Evolutionary conservation across 92 coral and sea anemone genomes (phyloP), one percentile per base, ranked within the genome.

Genomic region (Zoanthus solanderi): DNA sequence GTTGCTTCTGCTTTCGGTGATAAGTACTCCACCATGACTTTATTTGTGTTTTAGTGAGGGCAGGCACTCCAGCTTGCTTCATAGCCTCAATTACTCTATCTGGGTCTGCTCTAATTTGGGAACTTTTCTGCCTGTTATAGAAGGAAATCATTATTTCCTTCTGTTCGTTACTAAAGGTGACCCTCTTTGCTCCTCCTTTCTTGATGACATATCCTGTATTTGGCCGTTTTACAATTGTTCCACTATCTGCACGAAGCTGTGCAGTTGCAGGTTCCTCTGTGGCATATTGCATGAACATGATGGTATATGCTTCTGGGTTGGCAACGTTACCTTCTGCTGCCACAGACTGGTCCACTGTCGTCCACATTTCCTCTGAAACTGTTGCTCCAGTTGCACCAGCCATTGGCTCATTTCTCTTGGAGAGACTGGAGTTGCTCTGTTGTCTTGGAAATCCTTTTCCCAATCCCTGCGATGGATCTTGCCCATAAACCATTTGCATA

Each of bases 21-120:
- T 92, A 84, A 0, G 88, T 78, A 46, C 94, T 75, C 88, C 92
- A 92, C 92, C 94, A 88, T 50, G 90, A 81, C 52, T 86, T 89
- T 44, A 92, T 92, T 17, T 92, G 94, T 0, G 87, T 68, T 6
- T 92, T 90, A 15, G 83, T 92, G 0, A 92, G 86, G 0, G 16
- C 46, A n/a, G 89, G 84, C 16, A 89, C 30, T 0, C 89, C 94
- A 76, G 91, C 92, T 34, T 23, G 63, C 23, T 83, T 76, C 92
- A 92, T 92, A 0, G 85, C 91, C 5, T 14, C 71, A 15, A 74
- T 78, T 2, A 90, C 92, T 48, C 77, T 88, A 6, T 57, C 29
- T 1, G 89, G 90, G 56, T 89, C 56, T 2, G 92, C 91, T 58
- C 89, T 77, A 6, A 92, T 82, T 9, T 86, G 79, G 2, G 75